Conservation (phyloP, 2,797 vertebrate species). For the Darevskia mixta region DNA sequence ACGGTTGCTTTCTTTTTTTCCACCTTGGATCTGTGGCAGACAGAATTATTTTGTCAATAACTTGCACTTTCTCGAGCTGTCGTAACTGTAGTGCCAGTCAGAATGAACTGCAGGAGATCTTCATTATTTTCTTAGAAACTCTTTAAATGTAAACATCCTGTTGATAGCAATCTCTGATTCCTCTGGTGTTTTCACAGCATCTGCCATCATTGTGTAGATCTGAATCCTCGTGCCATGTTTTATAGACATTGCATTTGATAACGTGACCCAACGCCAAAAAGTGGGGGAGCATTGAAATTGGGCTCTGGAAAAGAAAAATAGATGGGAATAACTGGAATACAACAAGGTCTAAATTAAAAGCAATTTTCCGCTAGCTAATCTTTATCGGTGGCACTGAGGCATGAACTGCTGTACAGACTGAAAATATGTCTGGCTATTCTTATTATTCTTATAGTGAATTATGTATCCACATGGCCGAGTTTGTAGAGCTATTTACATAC, state of each 20-base stretch:
- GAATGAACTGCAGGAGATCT: slow-evolving; percentile 71
- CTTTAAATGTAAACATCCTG: slow-evolving; percentile 75
- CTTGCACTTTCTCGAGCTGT: slow-evolving; percentile 55
- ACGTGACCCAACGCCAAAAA: not conserved
- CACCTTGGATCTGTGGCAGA: slow-evolving; percentile 26
- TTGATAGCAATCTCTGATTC: slow-evolving; percentile 72
- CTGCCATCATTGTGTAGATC: slow-evolving; percentile 64
- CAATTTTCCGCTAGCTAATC: slow-evolving; percentile 54
- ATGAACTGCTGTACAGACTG: slow-evolving; percentile 52
- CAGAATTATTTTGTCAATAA: slow-evolving; percentile 42
- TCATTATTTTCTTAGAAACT: slow-evolving; percentile 75
- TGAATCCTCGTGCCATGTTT: slow-evolving; percentile 52
- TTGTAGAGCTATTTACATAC: not conserved
- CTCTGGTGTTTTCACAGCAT: slow-evolving; percentile 68
- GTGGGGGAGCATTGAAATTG: not conserved
- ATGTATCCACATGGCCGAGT: not conserved
- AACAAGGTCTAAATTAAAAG: not conserved
- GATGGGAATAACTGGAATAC: not conserved
- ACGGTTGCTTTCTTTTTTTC: slow-evolving; percentile 34
- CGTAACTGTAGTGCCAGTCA: slow-evolving; percentile 46
- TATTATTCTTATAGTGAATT: not conserved
- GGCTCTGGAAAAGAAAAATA: not conserved
- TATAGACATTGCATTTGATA: slow-evolving; percentile 33
- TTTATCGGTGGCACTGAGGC: slow-evolving; percentile 56
- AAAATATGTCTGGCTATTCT: slow-evolving; percentile 56